These are phyloP conservation scores for Dendroctonus valens DNA, from an alignment of 1,140 invertebrate species.

Conservation along the genomic window DNA sequence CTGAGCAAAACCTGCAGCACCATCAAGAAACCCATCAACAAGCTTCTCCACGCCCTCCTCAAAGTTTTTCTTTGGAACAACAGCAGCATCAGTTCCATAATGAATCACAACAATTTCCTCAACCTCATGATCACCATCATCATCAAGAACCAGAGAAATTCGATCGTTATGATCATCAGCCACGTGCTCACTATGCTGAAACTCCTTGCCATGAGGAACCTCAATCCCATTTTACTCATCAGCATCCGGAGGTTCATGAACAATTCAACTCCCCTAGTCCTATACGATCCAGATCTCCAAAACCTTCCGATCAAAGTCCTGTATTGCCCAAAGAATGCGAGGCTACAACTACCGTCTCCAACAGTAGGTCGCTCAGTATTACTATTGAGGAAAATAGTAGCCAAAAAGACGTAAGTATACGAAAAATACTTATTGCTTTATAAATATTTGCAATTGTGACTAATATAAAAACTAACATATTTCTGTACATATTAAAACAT, in stretches of 20 bases:
- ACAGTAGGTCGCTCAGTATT: constrained; percentile 39
- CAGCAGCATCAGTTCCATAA: background rate
- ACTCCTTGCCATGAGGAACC: background rate
- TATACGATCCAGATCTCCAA: constrained; percentile 11
- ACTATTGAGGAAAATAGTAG: constrained; percentile 32
- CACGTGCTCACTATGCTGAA: background rate
- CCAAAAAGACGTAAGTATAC: constrained; percentile 35
- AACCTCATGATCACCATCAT: constrained; percentile 2
- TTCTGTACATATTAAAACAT: too few species aligned
- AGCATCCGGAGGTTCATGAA: background rate
- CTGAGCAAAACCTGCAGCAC: background rate
- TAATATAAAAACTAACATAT: too few species aligned
- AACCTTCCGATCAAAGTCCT: constrained; percentile 17
- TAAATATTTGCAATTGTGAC: too few species aligned
- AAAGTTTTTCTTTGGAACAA: background rate
- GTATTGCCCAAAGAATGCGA: constrained; percentile 40
- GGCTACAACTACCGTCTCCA: constrained; percentile 40
- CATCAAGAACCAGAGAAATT: background rate
- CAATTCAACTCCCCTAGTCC: background rate
- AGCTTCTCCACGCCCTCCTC: background rate
- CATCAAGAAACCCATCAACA: background rate
- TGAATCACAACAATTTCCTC: background rate
- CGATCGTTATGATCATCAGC: background rate
- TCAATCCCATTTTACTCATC: constrained; percentile 2
- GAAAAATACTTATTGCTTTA: too few species aligned